These are phyloP conservation scores for Brachyhypopomus occidentalis DNA, from an alignment of 2,113 vertebrate genomes.

Conservation along the genomic window DNA sequence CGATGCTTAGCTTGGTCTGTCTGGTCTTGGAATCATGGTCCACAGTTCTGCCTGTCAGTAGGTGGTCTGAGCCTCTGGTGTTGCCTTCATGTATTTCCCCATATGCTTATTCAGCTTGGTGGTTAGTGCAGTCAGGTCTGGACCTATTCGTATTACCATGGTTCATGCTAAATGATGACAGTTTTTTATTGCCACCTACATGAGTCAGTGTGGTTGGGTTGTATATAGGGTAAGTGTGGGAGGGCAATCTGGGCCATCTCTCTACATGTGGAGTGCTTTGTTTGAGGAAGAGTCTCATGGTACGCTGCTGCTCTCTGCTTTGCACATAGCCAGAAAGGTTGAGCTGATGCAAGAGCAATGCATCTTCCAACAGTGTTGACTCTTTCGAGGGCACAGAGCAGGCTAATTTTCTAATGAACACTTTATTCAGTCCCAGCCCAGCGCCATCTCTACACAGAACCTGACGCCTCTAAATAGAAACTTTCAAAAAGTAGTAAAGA, in stretches of 20 bases:
- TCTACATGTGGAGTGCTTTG: conserved; percentile 25
- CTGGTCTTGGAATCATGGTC: too few species aligned
- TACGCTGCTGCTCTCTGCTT: background rate
- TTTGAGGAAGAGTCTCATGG: conserved; percentile 22
- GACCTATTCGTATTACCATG: too few species aligned
- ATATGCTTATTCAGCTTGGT: too few species aligned
- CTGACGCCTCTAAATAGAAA: background rate
- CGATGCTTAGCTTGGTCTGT: too few species aligned
- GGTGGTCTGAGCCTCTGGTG: too few species aligned
- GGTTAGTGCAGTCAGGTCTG: too few species aligned
- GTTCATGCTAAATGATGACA: too few species aligned
- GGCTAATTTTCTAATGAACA: conserved; percentile 10
- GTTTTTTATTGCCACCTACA: too few species aligned
- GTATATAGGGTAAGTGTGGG: background rate
- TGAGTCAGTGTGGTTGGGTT: background rate
- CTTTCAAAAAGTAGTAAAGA: background rate
- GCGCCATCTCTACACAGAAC: background rate
- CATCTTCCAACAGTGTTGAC: conserved; percentile 60
- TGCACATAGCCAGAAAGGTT: background rate
- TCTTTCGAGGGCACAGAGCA: conserved; percentile 48
- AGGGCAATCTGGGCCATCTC: conserved; percentile 20
- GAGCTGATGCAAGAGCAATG: conserved; percentile 48
- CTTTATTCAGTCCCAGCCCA: conserved; percentile 10
- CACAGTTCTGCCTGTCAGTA: too few species aligned
- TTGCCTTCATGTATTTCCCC: too few species aligned